Conservation (phyloP, 2,113 vertebrate genomes). For the Ramphastos sulfuratus region DNA sequence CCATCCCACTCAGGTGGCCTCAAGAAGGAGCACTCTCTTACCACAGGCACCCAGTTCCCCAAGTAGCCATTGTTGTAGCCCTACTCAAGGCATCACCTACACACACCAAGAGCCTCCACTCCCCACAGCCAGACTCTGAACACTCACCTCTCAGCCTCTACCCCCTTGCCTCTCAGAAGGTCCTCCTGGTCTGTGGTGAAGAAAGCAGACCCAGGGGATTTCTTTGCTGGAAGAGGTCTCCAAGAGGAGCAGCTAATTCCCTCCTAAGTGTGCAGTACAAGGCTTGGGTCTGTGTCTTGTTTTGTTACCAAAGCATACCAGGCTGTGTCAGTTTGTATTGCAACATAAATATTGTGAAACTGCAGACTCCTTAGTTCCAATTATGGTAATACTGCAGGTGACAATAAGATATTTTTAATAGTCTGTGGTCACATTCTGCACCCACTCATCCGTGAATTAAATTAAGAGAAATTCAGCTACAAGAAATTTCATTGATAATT, state of each 20-base stretch:
- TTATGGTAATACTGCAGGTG: constrained; percentile 22
- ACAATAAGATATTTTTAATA: constrained; percentile 29
- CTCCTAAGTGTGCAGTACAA: rapidly evolving
- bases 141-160: background rate
- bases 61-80: background rate
- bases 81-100: background rate
- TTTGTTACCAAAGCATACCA: constrained; percentile 14
- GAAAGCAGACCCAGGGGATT: background rate
- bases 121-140: background rate
- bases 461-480: background rate
- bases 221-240: background rate
- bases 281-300: background rate
- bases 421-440: background rate
- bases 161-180: rapidly evolving
- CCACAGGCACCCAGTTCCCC: background rate
- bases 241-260: background rate
- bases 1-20: background rate
- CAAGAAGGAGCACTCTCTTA: background rate
- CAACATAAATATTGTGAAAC: constrained; percentile 56
- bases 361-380: constrained; percentile 31
- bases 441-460: background rate
- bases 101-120: rapidly evolving
- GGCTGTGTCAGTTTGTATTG: constrained; percentile 29
- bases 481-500: background rate
- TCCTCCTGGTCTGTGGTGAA: rapidly evolving